Conservation (phyloP, 2,797 vertebrate species). For the Passerculus sandwichensis region DNA sequence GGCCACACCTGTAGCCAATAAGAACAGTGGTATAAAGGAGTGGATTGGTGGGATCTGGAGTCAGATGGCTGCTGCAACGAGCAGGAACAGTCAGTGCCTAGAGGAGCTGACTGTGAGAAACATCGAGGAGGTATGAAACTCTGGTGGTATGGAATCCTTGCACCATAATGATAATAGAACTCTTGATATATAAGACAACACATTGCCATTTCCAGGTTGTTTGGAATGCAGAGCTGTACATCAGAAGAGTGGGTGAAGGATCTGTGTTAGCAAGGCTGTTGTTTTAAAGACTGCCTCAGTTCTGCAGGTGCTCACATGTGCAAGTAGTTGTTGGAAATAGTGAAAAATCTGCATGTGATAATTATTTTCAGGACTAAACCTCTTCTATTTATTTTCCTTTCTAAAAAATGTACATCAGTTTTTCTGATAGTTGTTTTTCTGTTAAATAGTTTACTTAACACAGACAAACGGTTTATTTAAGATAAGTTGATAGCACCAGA, state of each 20-base stretch:
- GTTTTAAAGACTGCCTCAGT: neutral
- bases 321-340: neutral
- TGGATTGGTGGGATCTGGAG: too few relatives aligned
- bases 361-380: neutral
- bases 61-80: too few relatives aligned
- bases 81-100: too few relatives aligned
- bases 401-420: neutral
- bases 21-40: too few relatives aligned
- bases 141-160: too few relatives aligned
- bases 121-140: rapidly evolving
- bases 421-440: neutral
- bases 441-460: neutral
- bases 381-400: conserved; percentile 1
- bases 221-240: neutral
- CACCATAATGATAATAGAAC: too few relatives aligned
- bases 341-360: neutral
- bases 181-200: too few relatives aligned
- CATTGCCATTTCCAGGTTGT: neutral
- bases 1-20: too few relatives aligned
- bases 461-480: conserved; percentile 23
- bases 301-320: neutral
- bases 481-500: neutral
- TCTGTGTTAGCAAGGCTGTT: neutral
- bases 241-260: neutral
- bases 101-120: too few relatives aligned